Base-by-base conservation (phyloP, 2,113 vertebrate genomes). In the Atractosteus spatula region DNA sequence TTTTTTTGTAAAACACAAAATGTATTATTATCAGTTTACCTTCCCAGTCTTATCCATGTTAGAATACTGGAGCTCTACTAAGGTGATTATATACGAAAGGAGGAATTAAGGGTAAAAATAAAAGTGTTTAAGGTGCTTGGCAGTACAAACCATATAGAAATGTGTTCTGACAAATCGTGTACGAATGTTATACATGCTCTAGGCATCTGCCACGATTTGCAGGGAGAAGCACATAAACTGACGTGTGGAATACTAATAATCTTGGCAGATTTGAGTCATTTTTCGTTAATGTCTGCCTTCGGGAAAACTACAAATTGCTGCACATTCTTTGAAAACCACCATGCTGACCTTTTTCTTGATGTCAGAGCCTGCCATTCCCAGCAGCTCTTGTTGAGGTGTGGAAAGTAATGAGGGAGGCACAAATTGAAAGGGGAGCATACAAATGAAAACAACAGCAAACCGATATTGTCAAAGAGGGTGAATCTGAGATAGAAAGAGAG, bases 241-340 rank as follows among this genome's bases (percentile, higher is more conserved):
- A 13, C 12, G 11, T 59, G 57, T 16, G n/a, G 57, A 59, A 59
- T n/a, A 4, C 57, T 59, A 59, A 59, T 59, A 13, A 59, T 59
- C 57, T 3, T 59, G 57, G 57, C 57, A 59, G 13, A 59, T 59
- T 59, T 14, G 12, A 59, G 57, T 59, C 57, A 59, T 14, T 59
- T 59, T 59, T 59, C 14, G 57, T 59, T 59, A 59, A 59, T 13
- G 4, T 59, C 57, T 59, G 57, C 57, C 57, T 5, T 59, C 57
- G 14, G 57, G 57, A 59, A 59, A 59, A 16, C 57, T 59, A 59
- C 57, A 59, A 59, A 59, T 59, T 59, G 57, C 57, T n/a, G 57
- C 57, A 59, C 13, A 13, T 59, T 59, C 57, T 59, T 59, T 59
- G 57, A 59, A 59, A 59, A 59, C 12, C 5, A 59, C 12, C 57